Conservation (phyloP, 1,140 invertebrate genomes). For the Drosophila setifemur region DNA sequence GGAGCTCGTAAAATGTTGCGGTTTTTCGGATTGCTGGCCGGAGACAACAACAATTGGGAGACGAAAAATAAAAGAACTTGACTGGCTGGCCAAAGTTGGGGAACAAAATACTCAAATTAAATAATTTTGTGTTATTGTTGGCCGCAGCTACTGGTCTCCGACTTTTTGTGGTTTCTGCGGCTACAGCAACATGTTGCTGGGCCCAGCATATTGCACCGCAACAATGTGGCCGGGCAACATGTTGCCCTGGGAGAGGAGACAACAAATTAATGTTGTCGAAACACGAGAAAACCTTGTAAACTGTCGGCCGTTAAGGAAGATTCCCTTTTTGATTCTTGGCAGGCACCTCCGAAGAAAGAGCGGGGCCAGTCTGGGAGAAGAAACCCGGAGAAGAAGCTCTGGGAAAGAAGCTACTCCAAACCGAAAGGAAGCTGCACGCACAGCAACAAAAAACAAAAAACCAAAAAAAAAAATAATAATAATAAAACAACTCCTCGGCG, state of each 20-base stretch:
- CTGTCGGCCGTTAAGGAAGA: slow-evolving; percentile 41
- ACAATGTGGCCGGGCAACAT: slow-evolving; percentile 1
- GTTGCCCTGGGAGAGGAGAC: slow-evolving; percentile 24
- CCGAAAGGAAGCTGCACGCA: slow-evolving; percentile 39
- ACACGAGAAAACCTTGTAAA: slow-evolving; percentile 66
- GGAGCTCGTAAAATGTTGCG: slow-evolving; percentile 60
- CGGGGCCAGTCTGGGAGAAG: neutral
- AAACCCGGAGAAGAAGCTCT: slow-evolving; percentile 11
- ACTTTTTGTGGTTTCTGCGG: slow-evolving; percentile 39
- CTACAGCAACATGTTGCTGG: slow-evolving; percentile 43
- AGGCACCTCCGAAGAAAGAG: slow-evolving; percentile 1
- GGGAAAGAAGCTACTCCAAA: slow-evolving; percentile 49
- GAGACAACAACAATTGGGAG: neutral
- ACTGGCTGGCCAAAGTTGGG: neutral
- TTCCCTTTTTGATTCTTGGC: slow-evolving; percentile 45
- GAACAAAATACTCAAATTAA: slow-evolving; percentile 60
- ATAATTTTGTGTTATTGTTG: slow-evolving; percentile 65
- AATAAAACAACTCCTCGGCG: slow-evolving; percentile 22
- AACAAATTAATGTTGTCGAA: slow-evolving; percentile 65
- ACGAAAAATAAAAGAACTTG: neutral
- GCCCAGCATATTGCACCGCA: slow-evolving; percentile 3
- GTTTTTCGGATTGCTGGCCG: slow-evolving; percentile 42
- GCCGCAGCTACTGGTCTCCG: slow-evolving; percentile 60
- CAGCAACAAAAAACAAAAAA: slow-evolving; percentile 29
- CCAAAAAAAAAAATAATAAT: slow-evolving; percentile 3